Evolutionary conservation across 2,113 vertebrate genomes (phyloP), one percentile per base, ranked within the genome.

Genomic region (Origma solitaria): DNA sequence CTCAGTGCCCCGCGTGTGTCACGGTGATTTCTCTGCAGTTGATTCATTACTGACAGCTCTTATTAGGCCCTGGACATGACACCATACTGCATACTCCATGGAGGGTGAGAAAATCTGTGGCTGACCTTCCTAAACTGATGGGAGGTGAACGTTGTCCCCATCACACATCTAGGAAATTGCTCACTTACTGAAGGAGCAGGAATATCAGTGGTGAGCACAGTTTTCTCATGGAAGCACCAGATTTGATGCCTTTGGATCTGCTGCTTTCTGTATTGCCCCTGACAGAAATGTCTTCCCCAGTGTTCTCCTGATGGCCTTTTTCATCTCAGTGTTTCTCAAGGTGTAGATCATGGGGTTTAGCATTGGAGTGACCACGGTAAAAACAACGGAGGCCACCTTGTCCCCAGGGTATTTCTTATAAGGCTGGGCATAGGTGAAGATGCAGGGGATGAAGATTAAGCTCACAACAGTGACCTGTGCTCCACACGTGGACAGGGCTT

Each of bases 401-500:
- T 91, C 96, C 58, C 88, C 8, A 9, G 93, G 33, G 28, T 85
- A 25, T 23, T 96, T 92, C 49, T 84, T 95, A 6, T 83, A 90
- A 35, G 97, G 94, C 0, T 62, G 72, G 62, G 94, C 94, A 18
- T 97, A 97, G 80, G 93, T 97, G 83, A 97, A 95, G 57, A 97
- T 82, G 23, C 84, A 83, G 31, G 94, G 89, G 11, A 94, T 92
- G 61, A 97, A 97, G 72, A 97, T 96, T 37, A 96, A 92, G 27
- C 88, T 86, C 50, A 97, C 91, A 20, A 97, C 94, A 1, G 57
- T 81, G 15, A 97, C 75, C 61, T 97, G 97, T 23, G 97, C 93
- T 25, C 92, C 57, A 5, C 96, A 97, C 37, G 97, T 97, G 10
- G 96, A 97, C 71, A 98, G 90, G 35, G 95, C 95, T 31, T 97